Percentiles rank a stretch among this genome's conserved stretches.
These are phyloP conservation scores for Ibidorhyncha struthersii DNA, from an alignment of 2,113 vertebrate species.

Conservation along the genomic window DNA sequence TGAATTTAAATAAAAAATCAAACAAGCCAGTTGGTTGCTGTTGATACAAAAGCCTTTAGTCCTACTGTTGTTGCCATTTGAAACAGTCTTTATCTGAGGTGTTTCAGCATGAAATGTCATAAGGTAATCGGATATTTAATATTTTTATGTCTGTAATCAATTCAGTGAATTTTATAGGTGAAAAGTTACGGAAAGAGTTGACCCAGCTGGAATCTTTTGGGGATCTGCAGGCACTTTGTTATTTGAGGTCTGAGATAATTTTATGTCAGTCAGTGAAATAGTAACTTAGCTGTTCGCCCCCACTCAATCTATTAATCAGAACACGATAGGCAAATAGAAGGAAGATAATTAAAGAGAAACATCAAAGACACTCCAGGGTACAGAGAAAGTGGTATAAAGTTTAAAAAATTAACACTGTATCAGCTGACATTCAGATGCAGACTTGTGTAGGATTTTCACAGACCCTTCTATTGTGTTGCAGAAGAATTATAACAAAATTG, in stretches of 20 bases:
- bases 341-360: background rate
- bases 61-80: background rate
- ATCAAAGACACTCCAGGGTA: background rate
- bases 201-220: background rate
- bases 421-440: background rate
- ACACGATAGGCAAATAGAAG: background rate
- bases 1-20: background rate
- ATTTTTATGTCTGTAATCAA: background rate
- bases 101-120: background rate
- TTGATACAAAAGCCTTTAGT: background rate
- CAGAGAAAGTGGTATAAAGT: background rate
- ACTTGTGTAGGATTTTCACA: background rate
- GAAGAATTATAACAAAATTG: background rate
- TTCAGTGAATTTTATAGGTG: background rate
- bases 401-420: background rate
- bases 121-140: background rate
- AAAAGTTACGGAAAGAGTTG: background rate
- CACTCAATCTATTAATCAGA: background rate
- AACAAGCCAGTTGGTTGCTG: background rate
- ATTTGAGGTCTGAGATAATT: background rate
- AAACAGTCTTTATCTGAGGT: background rate
- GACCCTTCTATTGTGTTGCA: background rate
- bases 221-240: background rate
- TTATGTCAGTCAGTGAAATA: background rate
- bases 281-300: background rate